A percentile compares a stretch with the other conserved stretches of the same genome.
phyloP scores from a whole-genome alignment of 2,888 invertebrate species.

The Uloborus plumipes region DNA sequence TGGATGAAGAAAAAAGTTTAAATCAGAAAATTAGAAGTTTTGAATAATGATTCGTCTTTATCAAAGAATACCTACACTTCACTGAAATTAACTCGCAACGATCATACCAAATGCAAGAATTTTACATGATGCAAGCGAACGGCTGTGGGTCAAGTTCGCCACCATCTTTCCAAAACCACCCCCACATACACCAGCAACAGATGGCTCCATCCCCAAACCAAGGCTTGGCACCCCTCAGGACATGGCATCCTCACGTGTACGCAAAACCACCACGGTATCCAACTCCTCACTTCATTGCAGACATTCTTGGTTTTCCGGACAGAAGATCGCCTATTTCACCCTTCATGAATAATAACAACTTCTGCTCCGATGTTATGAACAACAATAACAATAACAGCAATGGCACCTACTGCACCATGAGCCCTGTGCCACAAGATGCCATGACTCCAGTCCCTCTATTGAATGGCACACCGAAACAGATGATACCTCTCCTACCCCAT shows the following conservation, averaged over 20 bases:
- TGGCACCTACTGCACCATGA: constrained; percentile 27
- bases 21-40: too few relatives aligned
- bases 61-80: too few relatives aligned
- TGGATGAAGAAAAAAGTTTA: too few relatives aligned
- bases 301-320: constrained; percentile 81
- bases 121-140: constrained; percentile 58
- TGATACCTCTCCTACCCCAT: constrained; percentile 20
- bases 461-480: constrained; percentile 44
- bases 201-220: constrained; percentile 30
- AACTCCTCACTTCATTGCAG: constrained; percentile 89
- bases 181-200: constrained; percentile 30
- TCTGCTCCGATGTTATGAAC: background rate
- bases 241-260: constrained; percentile 92
- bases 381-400: constrained; percentile 11
- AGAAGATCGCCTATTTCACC: constrained; percentile 5
- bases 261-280: constrained; percentile 84
- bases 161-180: constrained; percentile 48
- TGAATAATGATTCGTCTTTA: too few relatives aligned
- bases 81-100: too few relatives aligned
- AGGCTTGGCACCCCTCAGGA: constrained; percentile 36
- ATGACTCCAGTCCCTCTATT: constrained; percentile 35
- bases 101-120: constrained; percentile 55
- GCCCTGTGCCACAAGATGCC: constrained; percentile 11
- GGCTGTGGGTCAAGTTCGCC: constrained; percentile 60
- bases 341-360: background rate